A percentile compares a stretch with the other conserved stretches of the same genome.
phyloP scores from a whole-genome alignment of 2,797 vertebrate genomes.

The Microtus californicus region DNA sequence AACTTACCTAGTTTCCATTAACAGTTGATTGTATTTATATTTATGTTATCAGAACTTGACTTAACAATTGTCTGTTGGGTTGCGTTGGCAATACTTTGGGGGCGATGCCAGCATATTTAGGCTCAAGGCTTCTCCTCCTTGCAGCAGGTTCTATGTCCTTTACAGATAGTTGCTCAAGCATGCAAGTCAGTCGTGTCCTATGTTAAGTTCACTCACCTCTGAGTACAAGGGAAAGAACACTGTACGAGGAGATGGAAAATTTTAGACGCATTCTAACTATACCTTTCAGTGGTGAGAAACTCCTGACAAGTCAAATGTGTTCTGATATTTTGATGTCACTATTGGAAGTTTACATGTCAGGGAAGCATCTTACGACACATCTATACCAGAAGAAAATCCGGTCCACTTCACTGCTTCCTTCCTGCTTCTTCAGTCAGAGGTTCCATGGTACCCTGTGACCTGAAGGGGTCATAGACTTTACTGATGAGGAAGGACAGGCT shows the following conservation, averaged over 20 bases:
- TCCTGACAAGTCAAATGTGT: not conserved
- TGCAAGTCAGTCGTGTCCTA: not conserved
- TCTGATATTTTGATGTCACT: constrained; percentile 21
- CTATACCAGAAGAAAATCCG: not conserved
- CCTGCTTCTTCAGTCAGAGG: not conserved
- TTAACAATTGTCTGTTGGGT: not conserved
- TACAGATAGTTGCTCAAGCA: not conserved
- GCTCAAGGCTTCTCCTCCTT: not conserved
- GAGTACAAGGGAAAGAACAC: not conserved
- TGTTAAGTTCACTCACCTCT: not conserved
- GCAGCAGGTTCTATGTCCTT: not conserved
- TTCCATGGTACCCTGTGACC: too few relatives aligned
- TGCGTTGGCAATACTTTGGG: not conserved
- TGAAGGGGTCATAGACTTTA: not conserved
- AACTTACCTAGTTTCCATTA: not conserved
- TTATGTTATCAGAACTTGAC: not conserved
- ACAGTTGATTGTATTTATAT: not conserved
- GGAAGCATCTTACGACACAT: not conserved
- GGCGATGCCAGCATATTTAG: not conserved
- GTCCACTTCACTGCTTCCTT: not conserved
- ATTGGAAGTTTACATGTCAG: not conserved
- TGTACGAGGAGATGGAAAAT: not conserved
- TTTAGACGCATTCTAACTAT: not conserved
- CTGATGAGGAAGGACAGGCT: not conserved
- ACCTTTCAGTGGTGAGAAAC: not conserved